These are phyloP conservation scores for Megaptera novaeangliae DNA, from an alignment of 2,113 vertebrate species.

Conservation along the genomic window DNA sequence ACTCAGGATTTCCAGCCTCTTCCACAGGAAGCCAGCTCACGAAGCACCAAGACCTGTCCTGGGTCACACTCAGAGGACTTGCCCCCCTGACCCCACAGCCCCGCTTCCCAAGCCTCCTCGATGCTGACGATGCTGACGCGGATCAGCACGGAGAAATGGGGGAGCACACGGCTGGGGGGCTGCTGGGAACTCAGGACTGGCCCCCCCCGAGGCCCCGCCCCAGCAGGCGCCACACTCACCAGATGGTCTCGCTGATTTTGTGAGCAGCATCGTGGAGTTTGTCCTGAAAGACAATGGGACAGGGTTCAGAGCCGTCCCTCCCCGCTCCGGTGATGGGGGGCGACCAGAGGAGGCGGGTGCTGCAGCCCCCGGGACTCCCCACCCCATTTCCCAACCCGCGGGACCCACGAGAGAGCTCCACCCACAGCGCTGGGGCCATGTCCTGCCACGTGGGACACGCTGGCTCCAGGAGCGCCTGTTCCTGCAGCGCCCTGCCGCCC, in stretches of 20 bases:
- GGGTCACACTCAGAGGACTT: fast-evolving
- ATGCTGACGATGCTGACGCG: fast-evolving
- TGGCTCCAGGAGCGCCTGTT: neutral
- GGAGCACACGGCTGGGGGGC: neutral
- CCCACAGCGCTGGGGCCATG: neutral
- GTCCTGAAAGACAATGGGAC: conserved; percentile 83
- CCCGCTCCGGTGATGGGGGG: neutral
- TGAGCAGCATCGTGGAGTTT: conserved; percentile 99
- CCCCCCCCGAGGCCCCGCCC: neutral
- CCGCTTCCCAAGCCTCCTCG: neutral
- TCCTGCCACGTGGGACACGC: fast-evolving
- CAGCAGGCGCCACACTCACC: conserved; percentile 78
- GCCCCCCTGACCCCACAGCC: neutral
- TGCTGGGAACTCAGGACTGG: neutral
- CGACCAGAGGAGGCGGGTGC: neutral
- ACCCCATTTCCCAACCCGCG: fast-evolving
- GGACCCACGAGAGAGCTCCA: no score
- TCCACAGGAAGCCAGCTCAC: neutral
- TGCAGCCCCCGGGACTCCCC: neutral
- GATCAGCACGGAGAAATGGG: neutral
- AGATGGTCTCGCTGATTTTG: conserved; percentile 99
- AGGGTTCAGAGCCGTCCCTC: neutral
- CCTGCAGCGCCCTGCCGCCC: fast-evolving
- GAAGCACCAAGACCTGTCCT: no score
- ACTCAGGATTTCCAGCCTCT: neutral